Percentiles rank a stretch among this genome's conserved stretches.
Conservation (phyloP, 2,797 vertebrate genomes). For the Propithecus deckenii region DNA sequence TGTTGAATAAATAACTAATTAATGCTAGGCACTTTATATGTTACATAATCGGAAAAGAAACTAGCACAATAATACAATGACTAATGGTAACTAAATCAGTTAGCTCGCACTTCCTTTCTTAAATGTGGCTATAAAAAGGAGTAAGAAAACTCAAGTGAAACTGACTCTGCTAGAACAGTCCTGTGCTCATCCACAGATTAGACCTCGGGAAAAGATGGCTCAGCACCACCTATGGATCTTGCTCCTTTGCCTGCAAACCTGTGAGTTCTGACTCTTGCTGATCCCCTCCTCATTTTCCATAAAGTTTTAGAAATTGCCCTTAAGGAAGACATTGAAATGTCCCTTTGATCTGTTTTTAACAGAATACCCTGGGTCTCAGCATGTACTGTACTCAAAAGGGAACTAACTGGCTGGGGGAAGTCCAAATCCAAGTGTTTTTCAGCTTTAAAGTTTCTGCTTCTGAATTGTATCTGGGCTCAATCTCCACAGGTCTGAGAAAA, state of each 20-base stretch:
- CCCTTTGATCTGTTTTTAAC: constrained; percentile 1
- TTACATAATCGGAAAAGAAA: neutral
- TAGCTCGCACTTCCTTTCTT: constrained; percentile 55
- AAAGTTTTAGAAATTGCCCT: neutral
- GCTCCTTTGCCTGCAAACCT: constrained; percentile 61
- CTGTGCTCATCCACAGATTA: neutral
- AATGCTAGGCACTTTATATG: neutral
- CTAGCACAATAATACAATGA: neutral
- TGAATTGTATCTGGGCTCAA: neutral
- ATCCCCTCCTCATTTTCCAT: neutral
- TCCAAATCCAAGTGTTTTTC: neutral
- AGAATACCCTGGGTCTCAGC: neutral
- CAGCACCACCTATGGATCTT: neutral
- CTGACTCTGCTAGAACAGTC: neutral
- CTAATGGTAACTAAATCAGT: neutral
- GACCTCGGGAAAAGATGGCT: constrained; percentile 34
- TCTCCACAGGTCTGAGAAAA: constrained; percentile 4
- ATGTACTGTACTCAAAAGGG: neutral
- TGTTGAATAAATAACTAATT: neutral
- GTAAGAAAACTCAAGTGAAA: neutral
- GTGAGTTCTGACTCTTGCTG: constrained; percentile 60
- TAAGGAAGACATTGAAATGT: neutral
- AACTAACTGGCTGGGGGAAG: neutral
- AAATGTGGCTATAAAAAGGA: neutral
- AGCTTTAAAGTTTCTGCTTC: neutral